Conservation (phyloP, 2,888 invertebrate genomes). For the Zeuzera pyrina region DNA sequence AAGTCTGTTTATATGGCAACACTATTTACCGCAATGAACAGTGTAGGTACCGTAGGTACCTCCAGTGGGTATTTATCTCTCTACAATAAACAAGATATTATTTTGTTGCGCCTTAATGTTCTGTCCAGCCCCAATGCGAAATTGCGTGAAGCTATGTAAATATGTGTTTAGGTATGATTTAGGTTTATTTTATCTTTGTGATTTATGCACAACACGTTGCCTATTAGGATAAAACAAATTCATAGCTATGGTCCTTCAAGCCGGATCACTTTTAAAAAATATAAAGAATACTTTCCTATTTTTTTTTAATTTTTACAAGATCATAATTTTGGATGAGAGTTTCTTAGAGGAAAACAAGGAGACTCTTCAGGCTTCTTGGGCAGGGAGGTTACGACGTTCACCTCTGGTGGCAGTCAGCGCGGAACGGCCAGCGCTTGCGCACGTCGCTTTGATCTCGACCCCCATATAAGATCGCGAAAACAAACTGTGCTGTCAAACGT, state of each 20-base stretch:
- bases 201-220: too few species aligned
- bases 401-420: conserved; percentile 46
- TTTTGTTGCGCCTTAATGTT: too few species aligned
- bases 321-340: conserved; percentile 28
- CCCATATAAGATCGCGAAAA: conserved; percentile 40
- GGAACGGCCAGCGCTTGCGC: conserved; percentile 56
- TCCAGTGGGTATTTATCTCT: too few species aligned
- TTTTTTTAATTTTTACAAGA: conserved; percentile 17
- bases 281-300: conserved; percentile 1
- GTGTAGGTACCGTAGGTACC: too few species aligned
- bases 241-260: conserved; percentile 19
- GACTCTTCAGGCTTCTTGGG: conserved; percentile 56
- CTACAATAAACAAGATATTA: too few species aligned
- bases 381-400: conserved; percentile 68
- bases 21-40: too few species aligned
- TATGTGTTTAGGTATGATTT: too few species aligned
- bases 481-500: conserved; percentile 48
- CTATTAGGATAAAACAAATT: too few species aligned
- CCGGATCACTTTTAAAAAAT: conserved; percentile 12
- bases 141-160: too few species aligned
- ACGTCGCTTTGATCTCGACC: conserved; percentile 31
- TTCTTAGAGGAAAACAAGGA: conserved; percentile 48
- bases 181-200: too few species aligned
- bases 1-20: too few species aligned
- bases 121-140: too few species aligned